These are phyloP conservation scores for Bombylius major DNA, from an alignment of 2,888 invertebrate genomes.

Conservation along the genomic window DNA sequence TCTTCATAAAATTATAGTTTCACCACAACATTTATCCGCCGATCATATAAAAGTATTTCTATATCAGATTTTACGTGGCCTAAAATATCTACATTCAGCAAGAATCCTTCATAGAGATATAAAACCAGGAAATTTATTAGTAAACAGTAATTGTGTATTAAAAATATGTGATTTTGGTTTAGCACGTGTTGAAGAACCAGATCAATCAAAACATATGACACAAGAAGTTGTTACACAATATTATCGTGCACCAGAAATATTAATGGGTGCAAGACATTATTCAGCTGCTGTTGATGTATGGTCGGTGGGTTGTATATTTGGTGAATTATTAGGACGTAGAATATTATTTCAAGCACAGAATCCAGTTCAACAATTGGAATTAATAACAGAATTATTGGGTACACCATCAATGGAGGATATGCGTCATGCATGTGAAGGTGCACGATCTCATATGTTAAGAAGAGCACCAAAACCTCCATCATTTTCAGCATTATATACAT, in stretches of 20 bases:
- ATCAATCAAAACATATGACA: slow-evolving; percentile 90
- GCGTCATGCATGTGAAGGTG: slow-evolving; percentile 93
- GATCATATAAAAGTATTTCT: slow-evolving; percentile 99
- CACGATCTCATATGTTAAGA: slow-evolving; percentile 79
- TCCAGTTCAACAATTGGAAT: slow-evolving; percentile 93
- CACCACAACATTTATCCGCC: slow-evolving; percentile 94
- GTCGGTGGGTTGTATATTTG: slow-evolving; percentile 99
- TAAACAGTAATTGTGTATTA: slow-evolving; percentile 97
- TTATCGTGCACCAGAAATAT: slow-evolving; percentile 96
- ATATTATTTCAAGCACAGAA: slow-evolving; percentile 98
- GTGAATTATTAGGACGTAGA: slow-evolving; percentile 86
- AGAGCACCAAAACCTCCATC: slow-evolving; percentile 80
- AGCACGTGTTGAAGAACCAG: slow-evolving; percentile 93
- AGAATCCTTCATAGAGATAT: slow-evolving; percentile 97
- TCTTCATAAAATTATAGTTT: slow-evolving; percentile 99
- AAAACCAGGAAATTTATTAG: slow-evolving; percentile 96
- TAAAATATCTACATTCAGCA: slow-evolving; percentile 98
- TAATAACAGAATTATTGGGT: slow-evolving; percentile 94
- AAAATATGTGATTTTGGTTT: slow-evolving; percentile 99
- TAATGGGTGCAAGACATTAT: slow-evolving; percentile 98
- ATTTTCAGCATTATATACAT: slow-evolving; percentile 78
- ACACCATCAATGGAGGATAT: slow-evolving; percentile 93
- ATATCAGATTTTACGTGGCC: slow-evolving; percentile 98
- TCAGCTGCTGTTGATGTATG: slow-evolving; percentile 95
- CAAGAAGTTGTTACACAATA: slow-evolving; percentile 99